Evolutionary conservation across 2,888 invertebrate genomes (phyloP).

Genomic region (Scaeva pyrastri): DNA sequence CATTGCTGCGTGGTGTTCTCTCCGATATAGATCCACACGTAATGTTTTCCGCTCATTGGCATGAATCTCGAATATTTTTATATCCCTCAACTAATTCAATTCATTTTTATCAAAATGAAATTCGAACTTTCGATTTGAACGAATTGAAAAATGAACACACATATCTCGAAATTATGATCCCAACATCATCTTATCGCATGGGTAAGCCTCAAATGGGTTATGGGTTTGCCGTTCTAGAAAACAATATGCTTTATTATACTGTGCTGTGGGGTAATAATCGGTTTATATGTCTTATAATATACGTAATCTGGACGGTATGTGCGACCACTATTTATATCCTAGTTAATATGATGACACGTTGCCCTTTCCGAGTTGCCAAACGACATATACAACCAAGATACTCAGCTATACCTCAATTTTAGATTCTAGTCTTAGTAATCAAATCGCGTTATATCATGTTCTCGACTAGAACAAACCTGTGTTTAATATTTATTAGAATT

Average conservation of each 20-base stretch:
- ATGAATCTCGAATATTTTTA: slow-evolving; percentile 84
- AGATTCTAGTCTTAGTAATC: slow-evolving; percentile 59
- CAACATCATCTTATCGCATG: slow-evolving; percentile 98
- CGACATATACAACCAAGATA: slow-evolving; percentile 80
- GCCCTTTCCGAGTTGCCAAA: slow-evolving; percentile 82
- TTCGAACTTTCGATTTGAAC: slow-evolving; percentile 81
- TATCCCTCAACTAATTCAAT: slow-evolving; percentile 82
- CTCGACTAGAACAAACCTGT: neutral
- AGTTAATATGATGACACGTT: slow-evolving; percentile 82
- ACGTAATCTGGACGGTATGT: slow-evolving; percentile 81
- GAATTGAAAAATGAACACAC: slow-evolving; percentile 81
- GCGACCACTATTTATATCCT: slow-evolving; percentile 79
- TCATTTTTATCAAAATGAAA: slow-evolving; percentile 81
- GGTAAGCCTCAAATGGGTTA: slow-evolving; percentile 94
- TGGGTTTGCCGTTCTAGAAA: slow-evolving; percentile 89
- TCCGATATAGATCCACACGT: slow-evolving; percentile 88
- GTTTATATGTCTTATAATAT: slow-evolving; percentile 80
- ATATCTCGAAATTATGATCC: slow-evolving; percentile 92
- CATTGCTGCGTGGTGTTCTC: slow-evolving; percentile 85
- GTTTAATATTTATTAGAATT: neutral
- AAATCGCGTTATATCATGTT: slow-evolving; percentile 29
- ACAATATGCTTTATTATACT: slow-evolving; percentile 81
- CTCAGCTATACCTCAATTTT: slow-evolving; percentile 82
- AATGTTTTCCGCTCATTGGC: slow-evolving; percentile 89
- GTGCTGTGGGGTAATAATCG: slow-evolving; percentile 83